These are phyloP conservation scores for Troilus luridus DNA, from an alignment of 2,888 invertebrate genomes.

Conservation along the genomic window DNA sequence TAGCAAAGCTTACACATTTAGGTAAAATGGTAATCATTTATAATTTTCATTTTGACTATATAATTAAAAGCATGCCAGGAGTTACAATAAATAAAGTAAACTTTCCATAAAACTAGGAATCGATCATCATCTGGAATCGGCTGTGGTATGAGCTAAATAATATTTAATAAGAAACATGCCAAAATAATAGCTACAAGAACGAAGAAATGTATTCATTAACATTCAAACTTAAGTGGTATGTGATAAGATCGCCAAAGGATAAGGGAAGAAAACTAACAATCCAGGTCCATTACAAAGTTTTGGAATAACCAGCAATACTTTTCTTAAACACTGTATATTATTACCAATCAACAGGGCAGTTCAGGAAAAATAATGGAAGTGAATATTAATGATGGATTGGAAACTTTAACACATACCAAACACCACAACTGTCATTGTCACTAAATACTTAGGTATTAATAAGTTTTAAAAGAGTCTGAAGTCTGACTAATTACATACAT, in stretches of 20 bases:
- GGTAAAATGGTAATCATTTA: background rate
- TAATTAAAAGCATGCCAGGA: background rate
- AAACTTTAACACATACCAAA: background rate
- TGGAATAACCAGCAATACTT: background rate
- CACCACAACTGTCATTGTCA: background rate
- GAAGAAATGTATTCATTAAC: background rate
- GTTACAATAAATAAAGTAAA: slow-evolving; percentile 7
- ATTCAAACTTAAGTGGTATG: background rate
- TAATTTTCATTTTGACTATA: too few relatives aligned
- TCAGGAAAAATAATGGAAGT: background rate
- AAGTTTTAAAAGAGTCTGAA: background rate
- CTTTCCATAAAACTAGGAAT: background rate
- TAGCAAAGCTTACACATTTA: background rate
- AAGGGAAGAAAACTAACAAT: background rate
- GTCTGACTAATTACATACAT: too few relatives aligned
- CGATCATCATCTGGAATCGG: background rate
- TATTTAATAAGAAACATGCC: background rate
- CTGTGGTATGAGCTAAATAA: background rate
- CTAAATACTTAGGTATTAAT: background rate
- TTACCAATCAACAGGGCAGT: too few relatives aligned
- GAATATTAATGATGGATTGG: background rate
- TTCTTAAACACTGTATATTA: background rate
- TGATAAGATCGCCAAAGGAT: background rate
- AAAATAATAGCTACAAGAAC: background rate
- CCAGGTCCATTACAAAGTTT: background rate